Evolutionary conservation across 2,113 vertebrate genomes (phyloP).

Genomic region (Galeopterus variegatus): DNA sequence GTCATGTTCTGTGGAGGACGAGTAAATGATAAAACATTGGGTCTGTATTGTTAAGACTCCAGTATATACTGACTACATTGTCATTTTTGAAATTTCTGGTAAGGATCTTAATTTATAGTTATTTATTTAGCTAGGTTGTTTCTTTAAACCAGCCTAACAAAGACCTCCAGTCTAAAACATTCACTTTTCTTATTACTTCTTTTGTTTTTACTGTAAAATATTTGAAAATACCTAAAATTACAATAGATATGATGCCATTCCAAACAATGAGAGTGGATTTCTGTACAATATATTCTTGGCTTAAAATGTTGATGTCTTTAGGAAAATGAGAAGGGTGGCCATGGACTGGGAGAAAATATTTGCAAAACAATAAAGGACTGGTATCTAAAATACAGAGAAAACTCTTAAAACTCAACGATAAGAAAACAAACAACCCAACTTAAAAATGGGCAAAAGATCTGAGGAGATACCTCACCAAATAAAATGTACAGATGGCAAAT

Average conservation of each 20-base stretch:
- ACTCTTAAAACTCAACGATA: neutral
- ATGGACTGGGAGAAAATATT: neutral
- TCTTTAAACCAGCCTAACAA: slow-evolving; percentile 31
- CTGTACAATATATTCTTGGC: neutral
- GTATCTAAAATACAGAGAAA: slow-evolving; percentile 5
- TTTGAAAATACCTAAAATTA: slow-evolving; percentile 33
- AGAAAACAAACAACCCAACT: neutral
- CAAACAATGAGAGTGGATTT: neutral
- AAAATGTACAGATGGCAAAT: neutral
- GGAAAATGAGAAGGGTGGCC: neutral
- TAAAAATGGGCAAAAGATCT: slow-evolving; percentile 19
- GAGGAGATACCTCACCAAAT: neutral
- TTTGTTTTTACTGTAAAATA: slow-evolving; percentile 53
- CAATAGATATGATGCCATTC: neutral
- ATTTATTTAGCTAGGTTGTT: neutral
- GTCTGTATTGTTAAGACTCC: neutral
- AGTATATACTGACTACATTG: neutral
- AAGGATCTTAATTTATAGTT: slow-evolving; percentile 10
- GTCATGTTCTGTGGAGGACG: neutral
- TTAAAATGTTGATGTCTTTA: slow-evolving; percentile 18
- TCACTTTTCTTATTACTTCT: neutral
- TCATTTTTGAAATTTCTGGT: slow-evolving; percentile 39
- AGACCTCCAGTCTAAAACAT: neutral
- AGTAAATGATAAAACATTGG: neutral
- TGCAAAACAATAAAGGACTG: neutral